These are phyloP conservation scores for Epizoanthus scotinus DNA, from an alignment of 92 coral and sea anemone species.

Conservation along the genomic window DNA sequence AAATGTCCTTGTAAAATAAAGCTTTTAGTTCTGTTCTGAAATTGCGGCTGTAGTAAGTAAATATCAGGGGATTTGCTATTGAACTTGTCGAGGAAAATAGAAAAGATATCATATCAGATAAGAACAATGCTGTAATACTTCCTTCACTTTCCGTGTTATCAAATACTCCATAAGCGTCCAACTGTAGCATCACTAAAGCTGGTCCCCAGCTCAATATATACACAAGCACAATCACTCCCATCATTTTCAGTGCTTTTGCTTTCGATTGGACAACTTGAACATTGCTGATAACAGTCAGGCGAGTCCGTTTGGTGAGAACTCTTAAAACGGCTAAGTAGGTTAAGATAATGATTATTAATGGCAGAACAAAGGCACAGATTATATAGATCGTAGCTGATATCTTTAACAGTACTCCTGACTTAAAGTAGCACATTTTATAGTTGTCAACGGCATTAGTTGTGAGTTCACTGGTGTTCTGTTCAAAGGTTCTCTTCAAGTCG, in stretches of 20 bases:
- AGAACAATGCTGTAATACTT: neutral
- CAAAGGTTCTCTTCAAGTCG: neutral
- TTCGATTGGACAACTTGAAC: neutral
- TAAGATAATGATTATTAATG: neutral
- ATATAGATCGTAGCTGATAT: neutral
- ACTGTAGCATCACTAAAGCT: neutral
- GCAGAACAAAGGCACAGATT: neutral
- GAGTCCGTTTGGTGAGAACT: neutral
- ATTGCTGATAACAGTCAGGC: no score
- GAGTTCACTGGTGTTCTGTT: neutral
- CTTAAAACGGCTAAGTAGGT: neutral
- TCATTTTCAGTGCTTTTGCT: slow-evolving; percentile 18
- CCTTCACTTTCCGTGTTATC: neutral
- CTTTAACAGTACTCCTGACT: neutral
- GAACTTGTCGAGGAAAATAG: slow-evolving; percentile 3
- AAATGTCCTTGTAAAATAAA: neutral
- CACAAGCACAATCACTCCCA: neutral
- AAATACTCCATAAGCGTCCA: neutral
- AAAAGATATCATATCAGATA: neutral
- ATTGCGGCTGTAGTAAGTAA: slow-evolving; percentile 9
- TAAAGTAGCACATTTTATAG: neutral
- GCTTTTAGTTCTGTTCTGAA: slow-evolving; percentile 7
- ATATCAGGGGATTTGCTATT: slow-evolving; percentile 3
- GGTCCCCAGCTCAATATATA: slow-evolving; percentile 24
- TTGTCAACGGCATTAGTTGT: neutral